Conservation (phyloP, 2,113 vertebrate genomes). For the Poeciliopsis prolifica region DNA sequence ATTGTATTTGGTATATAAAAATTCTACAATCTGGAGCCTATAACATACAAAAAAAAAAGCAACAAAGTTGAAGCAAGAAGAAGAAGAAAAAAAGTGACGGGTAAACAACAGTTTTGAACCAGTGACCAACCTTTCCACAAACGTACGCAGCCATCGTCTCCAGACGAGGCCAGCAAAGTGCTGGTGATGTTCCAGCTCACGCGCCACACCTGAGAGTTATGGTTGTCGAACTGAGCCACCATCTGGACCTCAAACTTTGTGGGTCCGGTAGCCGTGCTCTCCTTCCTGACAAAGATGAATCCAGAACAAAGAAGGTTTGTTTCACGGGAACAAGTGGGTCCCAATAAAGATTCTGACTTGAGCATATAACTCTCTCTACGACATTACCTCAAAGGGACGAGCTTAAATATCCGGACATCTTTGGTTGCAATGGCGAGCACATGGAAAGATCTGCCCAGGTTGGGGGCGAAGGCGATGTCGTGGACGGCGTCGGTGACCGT, state of each 20-base stretch:
- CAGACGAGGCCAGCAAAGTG: conserved; percentile 95
- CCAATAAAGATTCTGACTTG: too few species aligned
- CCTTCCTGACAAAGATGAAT: conserved; percentile 81
- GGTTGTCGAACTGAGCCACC: conserved; percentile 96
- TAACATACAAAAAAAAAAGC: background rate
- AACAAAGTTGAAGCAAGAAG: background rate
- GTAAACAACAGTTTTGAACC: background rate
- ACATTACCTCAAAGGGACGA: conserved; percentile 90
- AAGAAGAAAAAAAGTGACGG: background rate
- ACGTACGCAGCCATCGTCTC: conserved; percentile 95
- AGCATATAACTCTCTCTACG: background rate
- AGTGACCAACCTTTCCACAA: conserved; percentile 92
- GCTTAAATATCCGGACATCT: conserved; percentile 96
- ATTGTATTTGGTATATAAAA: too few species aligned
- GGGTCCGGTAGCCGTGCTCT: conserved; percentile 87
- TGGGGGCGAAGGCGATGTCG: conserved; percentile 96
- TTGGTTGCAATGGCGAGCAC: conserved; percentile 96
- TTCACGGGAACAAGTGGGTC: fast-evolving
- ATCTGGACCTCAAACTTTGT: conserved; percentile 96
- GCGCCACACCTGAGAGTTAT: conserved; percentile 97
- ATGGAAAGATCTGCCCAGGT: conserved; percentile 96
- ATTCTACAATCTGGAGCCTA: too few species aligned
- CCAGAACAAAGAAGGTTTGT: background rate
- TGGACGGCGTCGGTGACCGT: conserved; percentile 95
- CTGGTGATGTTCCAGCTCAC: conserved; percentile 99